Conservation (phyloP, 2,797 vertebrate genomes). For the Betta splendens region DNA sequence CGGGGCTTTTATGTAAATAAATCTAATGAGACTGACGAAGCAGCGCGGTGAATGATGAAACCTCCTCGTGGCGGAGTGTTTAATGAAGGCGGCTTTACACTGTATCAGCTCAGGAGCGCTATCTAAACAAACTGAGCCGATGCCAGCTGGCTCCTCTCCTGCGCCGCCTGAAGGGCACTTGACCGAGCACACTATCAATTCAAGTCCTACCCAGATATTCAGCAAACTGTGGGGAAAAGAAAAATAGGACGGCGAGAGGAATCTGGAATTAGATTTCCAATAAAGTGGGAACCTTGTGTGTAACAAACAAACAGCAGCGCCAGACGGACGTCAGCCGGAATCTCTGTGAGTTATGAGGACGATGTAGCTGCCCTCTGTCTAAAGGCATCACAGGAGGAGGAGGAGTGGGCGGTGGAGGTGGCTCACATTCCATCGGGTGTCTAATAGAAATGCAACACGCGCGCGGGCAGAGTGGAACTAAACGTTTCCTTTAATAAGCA, state of each 20-base stretch:
- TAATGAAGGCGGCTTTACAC: conserved; percentile 51
- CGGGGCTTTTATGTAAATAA: conserved; percentile 36
- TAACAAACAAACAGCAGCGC: conserved; percentile 28
- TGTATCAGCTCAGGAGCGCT: conserved; percentile 53
- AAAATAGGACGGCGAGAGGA: conserved; percentile 36
- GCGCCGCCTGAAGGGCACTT: conserved; percentile 60
- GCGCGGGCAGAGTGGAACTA: too few relatives aligned
- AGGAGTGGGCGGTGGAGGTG: too few relatives aligned
- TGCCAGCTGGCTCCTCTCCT: conserved; percentile 68
- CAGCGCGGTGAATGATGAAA: conserved; percentile 46
- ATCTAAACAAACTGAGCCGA: conserved; percentile 63
- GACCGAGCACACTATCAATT: conserved; percentile 53
- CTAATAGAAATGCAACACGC: too few relatives aligned
- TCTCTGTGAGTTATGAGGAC: conserved; percentile 5
- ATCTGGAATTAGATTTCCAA: conserved; percentile 46
- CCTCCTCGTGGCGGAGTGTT: conserved; percentile 47
- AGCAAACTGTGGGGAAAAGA: conserved; percentile 35
- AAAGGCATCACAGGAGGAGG: too few relatives aligned
- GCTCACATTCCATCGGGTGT: too few relatives aligned
- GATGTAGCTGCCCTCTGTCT: too few relatives aligned
- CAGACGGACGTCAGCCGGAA: conserved; percentile 37
- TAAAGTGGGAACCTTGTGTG: conserved; percentile 30
- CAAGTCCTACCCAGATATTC: conserved; percentile 38
- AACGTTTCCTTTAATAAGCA: too few relatives aligned
- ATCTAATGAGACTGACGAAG: conserved; percentile 25